Evolutionary conservation across 2,113 vertebrate species (phyloP), one percentile per base, ranked within the genome.

Genomic region (Ariopsis seemanni): DNA sequence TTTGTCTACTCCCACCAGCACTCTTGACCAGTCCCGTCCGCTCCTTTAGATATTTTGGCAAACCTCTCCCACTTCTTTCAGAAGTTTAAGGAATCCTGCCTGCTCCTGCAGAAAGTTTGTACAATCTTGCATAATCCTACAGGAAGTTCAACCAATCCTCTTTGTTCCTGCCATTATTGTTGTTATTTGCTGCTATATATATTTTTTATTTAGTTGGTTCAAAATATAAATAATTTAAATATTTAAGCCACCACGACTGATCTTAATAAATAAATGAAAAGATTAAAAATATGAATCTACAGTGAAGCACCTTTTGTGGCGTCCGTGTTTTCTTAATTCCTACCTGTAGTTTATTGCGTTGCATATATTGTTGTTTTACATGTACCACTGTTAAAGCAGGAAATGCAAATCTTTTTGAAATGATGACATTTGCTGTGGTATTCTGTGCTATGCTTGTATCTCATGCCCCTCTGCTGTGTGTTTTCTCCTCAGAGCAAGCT

Each of bases 401-500:
- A 30, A 80, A 20, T 18, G 4, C 0, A 58, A 58, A 10, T 58
- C 22, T 14, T 53, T 30, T 30, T 80, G 55, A 30, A 58, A 18
- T 25, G 4, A 34, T 20, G 27, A 58, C 12, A 53, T 20, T 7
- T n/a, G 7, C n/a, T 42, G 25, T 34, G 5, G 8, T 62, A 25
- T 2, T 60, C 1, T 18, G 6, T 50, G 34, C 52, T 71, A 12
- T 71, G 8, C 57, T 84, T 48, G 69, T 82, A 48, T 5, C 11
- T 69, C 14, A 82, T 12, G 9, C 10, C 22, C 5, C 25, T n/a
- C 2, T 86, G 79, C 8, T 65, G 7, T n/a, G 25, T 79, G 52
- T 79, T 0, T 90, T 78, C 87, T 89, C 11, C 50, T 18, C 75
- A 98, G 97, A 93, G 94, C 50, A 98, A 96, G 84, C 86, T 98